A percentile compares a stretch with the other conserved stretches of the same genome.
Conservation (phyloP, 2,797 vertebrate genomes). For the Macrochelys suwanniensis region DNA sequence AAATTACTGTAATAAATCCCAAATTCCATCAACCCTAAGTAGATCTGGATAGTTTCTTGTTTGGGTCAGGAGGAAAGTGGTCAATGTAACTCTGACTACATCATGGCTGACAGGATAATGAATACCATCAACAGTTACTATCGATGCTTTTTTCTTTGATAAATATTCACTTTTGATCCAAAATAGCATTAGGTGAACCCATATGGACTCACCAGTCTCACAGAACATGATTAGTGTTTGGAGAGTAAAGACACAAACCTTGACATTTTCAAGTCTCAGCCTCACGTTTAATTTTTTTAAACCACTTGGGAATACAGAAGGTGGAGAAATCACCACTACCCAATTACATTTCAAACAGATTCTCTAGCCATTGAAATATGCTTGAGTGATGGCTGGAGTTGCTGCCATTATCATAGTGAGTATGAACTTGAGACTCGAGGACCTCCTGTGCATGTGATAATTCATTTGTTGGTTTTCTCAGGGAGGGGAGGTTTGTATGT, state of each 20-base stretch:
- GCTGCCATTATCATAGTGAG: not conserved
- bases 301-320: constrained; percentile 8
- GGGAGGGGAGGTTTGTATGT: no score
- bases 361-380: not conserved
- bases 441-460: no score
- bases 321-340: not conserved
- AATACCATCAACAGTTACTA: not conserved
- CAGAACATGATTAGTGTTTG: constrained; percentile 56
- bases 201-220: constrained; percentile 56
- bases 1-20: not conserved
- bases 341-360: not conserved
- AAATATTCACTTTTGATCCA: constrained; percentile 39
- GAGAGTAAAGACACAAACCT: constrained; percentile 51
- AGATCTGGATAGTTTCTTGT: not conserved
- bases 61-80: not conserved
- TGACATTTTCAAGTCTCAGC: constrained; percentile 63
- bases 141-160: not conserved
- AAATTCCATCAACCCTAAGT: not conserved
- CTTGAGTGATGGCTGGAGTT: not conserved
- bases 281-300: constrained; percentile 30
- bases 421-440: not conserved
- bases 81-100: not conserved
- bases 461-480: no score
- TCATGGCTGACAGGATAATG: not conserved
- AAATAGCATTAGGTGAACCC: constrained; percentile 19